Conservation (phyloP, 2,113 vertebrate species). For the Urocitellus parryii region DNA sequence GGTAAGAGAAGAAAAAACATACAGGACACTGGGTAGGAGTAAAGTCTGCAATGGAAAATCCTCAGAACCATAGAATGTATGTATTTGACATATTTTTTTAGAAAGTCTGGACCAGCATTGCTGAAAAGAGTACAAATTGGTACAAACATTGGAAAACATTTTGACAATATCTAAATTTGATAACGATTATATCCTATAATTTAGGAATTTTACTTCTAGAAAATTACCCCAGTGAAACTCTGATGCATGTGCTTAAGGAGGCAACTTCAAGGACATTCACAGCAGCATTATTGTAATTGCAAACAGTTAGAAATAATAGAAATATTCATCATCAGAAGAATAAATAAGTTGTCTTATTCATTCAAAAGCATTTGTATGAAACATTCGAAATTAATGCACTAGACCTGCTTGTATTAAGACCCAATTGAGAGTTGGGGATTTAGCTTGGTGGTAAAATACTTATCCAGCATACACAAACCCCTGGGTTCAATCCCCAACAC, state of each 20-base stretch:
- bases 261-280: neutral
- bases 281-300: neutral
- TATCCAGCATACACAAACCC: too few species aligned
- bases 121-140: neutral
- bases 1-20: neutral
- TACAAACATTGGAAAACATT: neutral
- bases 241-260: neutral
- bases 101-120: neutral
- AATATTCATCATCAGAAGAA: neutral
- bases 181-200: neutral
- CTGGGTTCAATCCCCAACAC: too few species aligned
- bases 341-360: neutral
- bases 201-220: neutral
- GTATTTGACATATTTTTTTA: neutral
- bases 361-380: neutral
- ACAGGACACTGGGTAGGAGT: neutral
- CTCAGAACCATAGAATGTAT: neutral
- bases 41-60: neutral
- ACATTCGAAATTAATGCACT: constrained; percentile 1
- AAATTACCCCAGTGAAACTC: neutral
- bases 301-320: neutral
- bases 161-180: neutral
- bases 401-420: neutral
- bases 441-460: too few species aligned
- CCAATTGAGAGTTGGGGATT: neutral